Percentiles rank a stretch among this genome's conserved stretches.
These are phyloP conservation scores for Ichneumoninae sp. DNA, from an alignment of 2,888 invertebrate species.

Conservation along the genomic window DNA sequence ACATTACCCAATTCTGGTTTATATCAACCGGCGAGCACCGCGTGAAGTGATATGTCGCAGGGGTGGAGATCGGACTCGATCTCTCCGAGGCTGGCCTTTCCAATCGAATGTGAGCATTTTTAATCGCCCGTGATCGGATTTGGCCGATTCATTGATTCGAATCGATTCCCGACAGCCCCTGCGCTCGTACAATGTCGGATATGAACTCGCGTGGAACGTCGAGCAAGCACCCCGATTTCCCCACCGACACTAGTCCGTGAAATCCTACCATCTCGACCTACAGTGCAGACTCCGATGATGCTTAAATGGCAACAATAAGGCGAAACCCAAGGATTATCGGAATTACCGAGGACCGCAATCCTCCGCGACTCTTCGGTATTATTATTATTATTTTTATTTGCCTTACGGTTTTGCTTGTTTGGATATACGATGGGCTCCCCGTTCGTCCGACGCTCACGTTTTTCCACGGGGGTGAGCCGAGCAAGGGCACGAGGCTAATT, in stretches of 20 bases:
- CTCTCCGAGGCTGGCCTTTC: conserved; percentile 44
- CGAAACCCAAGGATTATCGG: conserved; percentile 68
- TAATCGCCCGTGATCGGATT: conserved; percentile 60
- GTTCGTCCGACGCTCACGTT: conserved; percentile 53
- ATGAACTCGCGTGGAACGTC: conserved; percentile 36
- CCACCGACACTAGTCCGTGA: conserved; percentile 15
- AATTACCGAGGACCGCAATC: conserved; percentile 62
- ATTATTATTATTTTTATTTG: conserved; percentile 69
- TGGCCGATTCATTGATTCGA: conserved; percentile 60
- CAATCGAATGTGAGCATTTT: conserved; percentile 46
- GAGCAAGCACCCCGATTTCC: conserved; percentile 15
- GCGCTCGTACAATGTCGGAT: conserved; percentile 32
- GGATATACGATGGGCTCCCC: conserved; percentile 40
- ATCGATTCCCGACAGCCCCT: conserved; percentile 37
- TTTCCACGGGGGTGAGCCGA: conserved; percentile 53
- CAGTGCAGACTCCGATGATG: conserved; percentile 49
- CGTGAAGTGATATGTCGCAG: conserved; percentile 48
- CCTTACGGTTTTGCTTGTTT: conserved; percentile 67
- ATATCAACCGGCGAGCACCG: neutral
- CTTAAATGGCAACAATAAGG: conserved; percentile 69
- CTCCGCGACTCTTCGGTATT: conserved; percentile 56
- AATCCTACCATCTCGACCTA: neutral
- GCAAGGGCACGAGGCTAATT: conserved; percentile 65
- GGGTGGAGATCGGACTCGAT: conserved; percentile 37
- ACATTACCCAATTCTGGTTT: no score